A percentile compares a stretch with the other conserved stretches of the same genome.
These are phyloP conservation scores for Halcyon smyrnensis DNA, from an alignment of 2,797 vertebrate species.

Conservation along the genomic window DNA sequence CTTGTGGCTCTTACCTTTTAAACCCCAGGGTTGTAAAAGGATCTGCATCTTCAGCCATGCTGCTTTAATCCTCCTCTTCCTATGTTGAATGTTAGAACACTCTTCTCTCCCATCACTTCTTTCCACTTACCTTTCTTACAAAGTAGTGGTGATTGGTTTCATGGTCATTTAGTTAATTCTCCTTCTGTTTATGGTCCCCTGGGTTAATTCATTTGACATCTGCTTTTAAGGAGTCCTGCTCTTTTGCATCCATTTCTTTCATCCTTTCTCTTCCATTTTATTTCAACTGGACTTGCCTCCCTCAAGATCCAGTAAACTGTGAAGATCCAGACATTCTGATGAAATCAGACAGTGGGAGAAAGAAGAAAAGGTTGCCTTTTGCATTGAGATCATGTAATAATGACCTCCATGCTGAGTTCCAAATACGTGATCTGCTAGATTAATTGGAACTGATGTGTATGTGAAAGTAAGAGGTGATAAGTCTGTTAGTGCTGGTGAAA, in stretches of 20 bases:
- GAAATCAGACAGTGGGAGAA: neutral
- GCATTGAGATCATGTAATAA: neutral
- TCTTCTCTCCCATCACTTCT: neutral
- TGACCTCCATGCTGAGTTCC: neutral
- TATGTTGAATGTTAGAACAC: neutral
- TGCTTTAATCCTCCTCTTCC: neutral
- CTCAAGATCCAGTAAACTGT: neutral
- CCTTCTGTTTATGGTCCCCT: neutral
- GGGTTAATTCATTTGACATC: constrained; percentile 2
- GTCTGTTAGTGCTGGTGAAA: neutral
- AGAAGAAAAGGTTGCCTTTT: neutral
- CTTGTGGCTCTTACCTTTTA: neutral
- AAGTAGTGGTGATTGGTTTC: neutral
- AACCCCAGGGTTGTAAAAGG: neutral
- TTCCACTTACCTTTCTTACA: neutral
- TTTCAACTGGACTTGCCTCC: neutral
- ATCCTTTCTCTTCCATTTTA: neutral
- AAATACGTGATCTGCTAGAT: neutral
- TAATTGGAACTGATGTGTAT: neutral
- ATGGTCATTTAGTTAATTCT: neutral
- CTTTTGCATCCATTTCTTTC: neutral
- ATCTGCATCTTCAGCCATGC: neutral
- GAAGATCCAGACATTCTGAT: neutral
- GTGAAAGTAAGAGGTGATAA: neutral
- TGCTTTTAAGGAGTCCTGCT: neutral